Percentiles rank a stretch among this genome's conserved stretches.
Conservation (phyloP, 2,797 vertebrate genomes). For the Furcifer pardalis region DNA sequence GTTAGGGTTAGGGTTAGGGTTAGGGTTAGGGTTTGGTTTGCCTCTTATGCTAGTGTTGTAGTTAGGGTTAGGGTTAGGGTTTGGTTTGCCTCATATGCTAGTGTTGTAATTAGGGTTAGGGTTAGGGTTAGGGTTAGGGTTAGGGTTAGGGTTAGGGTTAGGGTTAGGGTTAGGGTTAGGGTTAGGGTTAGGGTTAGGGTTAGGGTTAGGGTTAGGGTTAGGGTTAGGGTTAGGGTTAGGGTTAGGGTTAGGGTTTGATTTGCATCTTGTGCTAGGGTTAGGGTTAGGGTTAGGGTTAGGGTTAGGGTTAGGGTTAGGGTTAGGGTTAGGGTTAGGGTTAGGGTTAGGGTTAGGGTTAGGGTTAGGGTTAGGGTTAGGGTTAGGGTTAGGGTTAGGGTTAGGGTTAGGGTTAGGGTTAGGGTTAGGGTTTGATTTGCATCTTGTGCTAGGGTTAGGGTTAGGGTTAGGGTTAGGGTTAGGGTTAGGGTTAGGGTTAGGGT, state of each 20-base stretch:
- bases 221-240: too few species aligned
- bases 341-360: neutral
- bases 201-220: too few species aligned
- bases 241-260: too few species aligned
- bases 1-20: neutral
- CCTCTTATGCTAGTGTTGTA: neutral
- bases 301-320: neutral
- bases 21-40: neutral
- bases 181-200: too few species aligned
- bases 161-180: neutral
- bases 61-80: neutral
- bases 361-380: constrained; percentile 6
- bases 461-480: neutral
- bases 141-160: neutral
- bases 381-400: neutral
- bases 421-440: too few species aligned
- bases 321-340: neutral
- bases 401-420: neutral
- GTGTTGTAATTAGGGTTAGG: neutral
- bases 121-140: neutral
- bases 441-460: too few species aligned
- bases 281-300: neutral
- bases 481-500: neutral
- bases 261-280: too few species aligned
- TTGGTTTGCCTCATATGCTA: neutral